These are phyloP conservation scores for Drosophila mojavensis DNA, from an alignment of 1,140 invertebrate species.

Conservation along the genomic window DNA sequence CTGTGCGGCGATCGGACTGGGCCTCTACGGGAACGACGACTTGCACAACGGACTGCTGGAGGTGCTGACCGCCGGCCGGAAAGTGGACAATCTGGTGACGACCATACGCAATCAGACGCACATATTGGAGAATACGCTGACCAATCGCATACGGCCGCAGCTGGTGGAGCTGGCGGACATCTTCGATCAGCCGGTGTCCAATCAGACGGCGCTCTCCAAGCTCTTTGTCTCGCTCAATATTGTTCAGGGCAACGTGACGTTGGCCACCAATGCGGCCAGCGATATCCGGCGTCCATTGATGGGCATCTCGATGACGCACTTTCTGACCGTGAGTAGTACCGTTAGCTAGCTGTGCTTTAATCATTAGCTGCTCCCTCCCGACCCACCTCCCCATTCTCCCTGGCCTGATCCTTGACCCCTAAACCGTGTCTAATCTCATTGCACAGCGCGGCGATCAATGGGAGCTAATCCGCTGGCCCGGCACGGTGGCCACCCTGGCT, in stretches of 20 bases:
- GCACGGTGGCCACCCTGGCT: conserved; percentile 91
- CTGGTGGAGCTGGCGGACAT: conserved; percentile 89
- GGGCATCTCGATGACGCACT: conserved; percentile 87
- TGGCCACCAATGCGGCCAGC: conserved; percentile 88
- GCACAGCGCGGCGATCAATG: conserved; percentile 85
- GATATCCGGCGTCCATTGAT: conserved; percentile 90
- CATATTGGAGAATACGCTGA: conserved; percentile 87
- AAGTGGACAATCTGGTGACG: conserved; percentile 90
- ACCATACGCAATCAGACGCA: conserved; percentile 91
- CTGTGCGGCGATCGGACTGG: conserved; percentile 89
- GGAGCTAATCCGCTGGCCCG: conserved; percentile 90
- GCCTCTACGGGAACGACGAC: conserved; percentile 92
- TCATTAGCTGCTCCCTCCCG: background rate
- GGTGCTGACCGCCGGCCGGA: conserved; percentile 90
- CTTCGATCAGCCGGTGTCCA: conserved; percentile 90
- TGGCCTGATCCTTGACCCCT: background rate
- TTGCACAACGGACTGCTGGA: conserved; percentile 94
- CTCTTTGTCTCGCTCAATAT: conserved; percentile 88
- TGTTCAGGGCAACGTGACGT: conserved; percentile 88
- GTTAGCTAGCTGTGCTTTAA: background rate
- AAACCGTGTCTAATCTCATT: conserved; percentile 27
- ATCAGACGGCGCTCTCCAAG: conserved; percentile 89
- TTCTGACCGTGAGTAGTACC: conserved; percentile 85
- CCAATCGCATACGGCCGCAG: conserved; percentile 88
- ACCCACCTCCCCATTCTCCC: background rate